Conservation (phyloP, 2,797 vertebrate species). For the Erpetoichthys calabaricus region DNA sequence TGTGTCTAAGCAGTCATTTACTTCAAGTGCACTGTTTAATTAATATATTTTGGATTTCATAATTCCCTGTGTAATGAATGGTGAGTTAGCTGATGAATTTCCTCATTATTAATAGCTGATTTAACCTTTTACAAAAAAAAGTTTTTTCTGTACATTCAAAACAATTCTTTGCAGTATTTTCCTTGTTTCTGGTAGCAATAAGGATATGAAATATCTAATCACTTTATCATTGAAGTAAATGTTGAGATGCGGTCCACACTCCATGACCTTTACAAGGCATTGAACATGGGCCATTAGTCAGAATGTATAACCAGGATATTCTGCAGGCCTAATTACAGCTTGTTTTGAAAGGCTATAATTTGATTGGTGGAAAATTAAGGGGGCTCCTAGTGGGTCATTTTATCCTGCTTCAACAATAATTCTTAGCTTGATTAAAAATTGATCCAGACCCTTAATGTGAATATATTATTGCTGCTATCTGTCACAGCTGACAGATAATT, state of each 20-base stretch:
- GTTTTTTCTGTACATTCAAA: too few relatives aligned
- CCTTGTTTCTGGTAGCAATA: slow-evolving; percentile 13
- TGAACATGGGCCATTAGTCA: slow-evolving; percentile 70
- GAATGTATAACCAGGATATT: slow-evolving; percentile 69
- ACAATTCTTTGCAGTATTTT: too few relatives aligned
- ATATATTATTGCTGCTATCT: slow-evolving; percentile 99
- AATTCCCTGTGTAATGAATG: too few relatives aligned
- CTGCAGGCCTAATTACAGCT: slow-evolving; percentile 76
- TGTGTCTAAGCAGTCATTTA: too few relatives aligned
- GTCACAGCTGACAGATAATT: slow-evolving; percentile 98
- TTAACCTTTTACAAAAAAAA: too few relatives aligned
- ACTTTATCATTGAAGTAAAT: slow-evolving; percentile 75
- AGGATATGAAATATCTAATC: slow-evolving; percentile 69
- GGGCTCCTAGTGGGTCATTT: slow-evolving; percentile 96
- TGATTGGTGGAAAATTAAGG: slow-evolving; percentile 97
- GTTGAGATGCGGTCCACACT: slow-evolving; percentile 66
- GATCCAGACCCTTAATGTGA: slow-evolving; percentile 98
- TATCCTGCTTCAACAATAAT: slow-evolving; percentile 98
- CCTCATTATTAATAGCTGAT: too few relatives aligned
- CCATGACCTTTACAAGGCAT: slow-evolving; percentile 71
- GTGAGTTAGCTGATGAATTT: too few relatives aligned
- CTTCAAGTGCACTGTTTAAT: too few relatives aligned
- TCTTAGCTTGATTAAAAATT: slow-evolving; percentile 99
- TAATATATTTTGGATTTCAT: too few relatives aligned
- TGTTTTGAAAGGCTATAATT: slow-evolving; percentile 87